Percentiles rank a stretch among this genome's conserved stretches.
Evolutionary conservation across 2,888 invertebrate genomes (phyloP).

Genomic region (Lepidochrysops patricia): DNA sequence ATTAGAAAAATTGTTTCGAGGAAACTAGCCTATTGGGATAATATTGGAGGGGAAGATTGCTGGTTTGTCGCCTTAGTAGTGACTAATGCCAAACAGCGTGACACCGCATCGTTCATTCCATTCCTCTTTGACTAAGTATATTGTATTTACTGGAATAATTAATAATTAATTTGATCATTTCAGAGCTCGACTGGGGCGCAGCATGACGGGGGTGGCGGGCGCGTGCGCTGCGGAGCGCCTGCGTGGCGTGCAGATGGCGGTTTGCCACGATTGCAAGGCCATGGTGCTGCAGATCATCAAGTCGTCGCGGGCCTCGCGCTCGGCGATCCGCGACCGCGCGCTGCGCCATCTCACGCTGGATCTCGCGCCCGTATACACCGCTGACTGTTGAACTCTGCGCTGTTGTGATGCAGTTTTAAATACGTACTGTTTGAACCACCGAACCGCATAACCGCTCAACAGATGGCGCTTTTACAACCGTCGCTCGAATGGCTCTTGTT

Average conservation of each 20-base stretch:
- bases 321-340: slow-evolving; percentile 87
- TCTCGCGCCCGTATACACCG: slow-evolving; percentile 86
- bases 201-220: slow-evolving; percentile 56
- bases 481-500: background rate
- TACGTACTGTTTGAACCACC: background rate
- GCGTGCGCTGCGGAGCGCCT: slow-evolving; percentile 76
- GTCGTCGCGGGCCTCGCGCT: slow-evolving; percentile 87
- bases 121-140: too few relatives aligned
- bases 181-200: slow-evolving; percentile 78
- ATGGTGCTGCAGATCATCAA: slow-evolving; percentile 96
- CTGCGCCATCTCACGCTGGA: slow-evolving; percentile 87
- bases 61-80: too few relatives aligned
- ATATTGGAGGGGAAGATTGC: too few relatives aligned
- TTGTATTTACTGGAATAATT: too few relatives aligned
- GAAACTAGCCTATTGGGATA: too few relatives aligned
- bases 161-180: background rate
- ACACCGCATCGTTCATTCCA: too few relatives aligned
- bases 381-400: slow-evolving; percentile 45
- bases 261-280: slow-evolving; percentile 95
- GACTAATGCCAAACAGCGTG: too few relatives aligned
- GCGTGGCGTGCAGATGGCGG: slow-evolving; percentile 87
- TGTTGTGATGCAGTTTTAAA: background rate
- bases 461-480: background rate
- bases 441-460: background rate
- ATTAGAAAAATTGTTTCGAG: too few relatives aligned